Evolutionary conservation across 2,113 vertebrate species (phyloP), one percentile per base, ranked within the genome.

Genomic region (Paedocypris sp.): DNA sequence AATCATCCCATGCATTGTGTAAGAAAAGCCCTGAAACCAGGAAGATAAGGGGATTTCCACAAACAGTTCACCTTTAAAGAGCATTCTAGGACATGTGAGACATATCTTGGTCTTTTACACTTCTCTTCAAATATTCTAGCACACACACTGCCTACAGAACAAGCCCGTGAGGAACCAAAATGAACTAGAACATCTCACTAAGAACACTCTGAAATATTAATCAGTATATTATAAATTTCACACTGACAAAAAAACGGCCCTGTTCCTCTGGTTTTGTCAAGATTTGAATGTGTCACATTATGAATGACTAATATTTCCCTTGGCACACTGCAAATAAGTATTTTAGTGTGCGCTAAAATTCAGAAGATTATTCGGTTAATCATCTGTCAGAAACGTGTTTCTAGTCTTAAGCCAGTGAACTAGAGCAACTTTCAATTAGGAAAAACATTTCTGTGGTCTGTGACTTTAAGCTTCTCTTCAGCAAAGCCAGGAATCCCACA

Each of bases 151-250:
- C 26, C 42, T 63, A 16, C 69, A 43, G 41, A 38, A 25, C 10
- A 41, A 25, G 38, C 28, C 12, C n/a, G 26, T 66, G 59, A 6
- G 12, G 51, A 60, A 49, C 36, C 12, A 50, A 47, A 42, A 57
- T n/a, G 60, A 29, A 60, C 38, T 33, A 63, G 62, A 60, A 60
- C 60, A 18, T 39, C 51, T 53, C 33, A 16, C 4, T 7, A 13
- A 11, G 5, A 51, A 12, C 31, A 36, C 12, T 22, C 8, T 15
- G 26, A 4, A 7, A 18, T 16, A n/a, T 48, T 7, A 28, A 29
- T 48, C 11, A 10, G 13, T 15, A 29, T 29, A 48, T 48, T 5
- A 29, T 3, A 11, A 15, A 49, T 49, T 49, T 31, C 4, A 31
- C 26, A 31, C 26, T 9, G 19, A 31, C 19, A 3, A 49, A 31